Evolutionary conservation across 2,888 invertebrate species (phyloP).

Genomic region (Philonicus albiceps): DNA sequence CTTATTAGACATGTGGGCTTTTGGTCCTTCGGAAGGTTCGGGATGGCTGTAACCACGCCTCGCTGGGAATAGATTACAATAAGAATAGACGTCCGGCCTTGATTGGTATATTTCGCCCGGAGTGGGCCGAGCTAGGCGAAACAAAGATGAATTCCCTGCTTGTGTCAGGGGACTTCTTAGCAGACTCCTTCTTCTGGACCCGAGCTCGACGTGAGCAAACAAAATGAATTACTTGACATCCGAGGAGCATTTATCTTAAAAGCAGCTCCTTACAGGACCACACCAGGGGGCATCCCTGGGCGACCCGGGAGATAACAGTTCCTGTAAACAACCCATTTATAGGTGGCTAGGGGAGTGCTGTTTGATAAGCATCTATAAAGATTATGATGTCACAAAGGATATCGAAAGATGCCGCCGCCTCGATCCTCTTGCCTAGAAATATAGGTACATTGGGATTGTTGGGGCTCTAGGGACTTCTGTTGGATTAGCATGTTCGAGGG

Average conservation of each 20-base stretch:
- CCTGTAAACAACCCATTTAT: not conserved
- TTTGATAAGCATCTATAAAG: constrained; percentile 32
- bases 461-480: not conserved
- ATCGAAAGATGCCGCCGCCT: not conserved
- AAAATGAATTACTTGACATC: constrained; percentile 6
- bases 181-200: not conserved
- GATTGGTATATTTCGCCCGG: not conserved
- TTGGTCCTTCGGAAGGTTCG: not conserved
- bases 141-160: constrained; percentile 2
- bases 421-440: not conserved
- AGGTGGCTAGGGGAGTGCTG: constrained; percentile 8
- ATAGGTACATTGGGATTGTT: not conserved
- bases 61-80: not conserved
- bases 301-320: not conserved
- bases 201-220: not conserved
- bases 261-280: not conserved
- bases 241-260: constrained; percentile 12
- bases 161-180: not conserved
- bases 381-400: constrained; percentile 23
- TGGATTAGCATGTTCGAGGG: not conserved
- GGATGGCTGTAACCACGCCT: constrained; percentile 31
- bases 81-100: not conserved
- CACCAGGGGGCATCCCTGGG: not conserved
- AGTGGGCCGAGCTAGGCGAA: not conserved
- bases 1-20: constrained; percentile 34